A percentile compares a stretch with the other conserved stretches of the same genome.
phyloP scores from a whole-genome alignment of 2,797 vertebrate species.

The Danio kyathit region DNA sequence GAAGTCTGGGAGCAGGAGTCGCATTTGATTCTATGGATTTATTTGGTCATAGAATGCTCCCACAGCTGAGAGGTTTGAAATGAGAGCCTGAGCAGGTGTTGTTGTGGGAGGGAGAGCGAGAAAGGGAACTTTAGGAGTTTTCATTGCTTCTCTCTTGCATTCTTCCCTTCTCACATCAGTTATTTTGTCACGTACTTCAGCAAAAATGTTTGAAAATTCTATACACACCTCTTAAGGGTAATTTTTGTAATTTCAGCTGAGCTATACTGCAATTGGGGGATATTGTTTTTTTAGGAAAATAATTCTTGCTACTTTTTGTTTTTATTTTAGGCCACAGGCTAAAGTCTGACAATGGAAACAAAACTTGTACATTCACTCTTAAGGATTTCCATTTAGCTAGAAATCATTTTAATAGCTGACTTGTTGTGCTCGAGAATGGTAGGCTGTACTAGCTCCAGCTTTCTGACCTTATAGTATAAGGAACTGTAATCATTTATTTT shows the following conservation, averaged over 20 bases:
- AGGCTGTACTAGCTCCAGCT: too few relatives aligned
- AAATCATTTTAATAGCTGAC: background rate
- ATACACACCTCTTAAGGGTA: background rate
- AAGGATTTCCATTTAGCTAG: background rate
- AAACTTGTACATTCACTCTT: background rate
- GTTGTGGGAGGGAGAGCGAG: slow-evolving; percentile 48
- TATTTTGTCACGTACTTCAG: background rate
- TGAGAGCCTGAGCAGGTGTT: slow-evolving; percentile 60
- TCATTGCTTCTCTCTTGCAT: slow-evolving; percentile 44
- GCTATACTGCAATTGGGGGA: background rate
- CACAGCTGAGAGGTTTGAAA: slow-evolving; percentile 66
- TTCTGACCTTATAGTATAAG: background rate
- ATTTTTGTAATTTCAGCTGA: background rate
- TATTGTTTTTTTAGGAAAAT: background rate
- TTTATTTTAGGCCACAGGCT: background rate
- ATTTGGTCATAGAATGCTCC: slow-evolving; percentile 61
- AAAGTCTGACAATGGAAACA: background rate
- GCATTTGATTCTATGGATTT: slow-evolving; percentile 59
- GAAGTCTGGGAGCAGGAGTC: slow-evolving; percentile 51
- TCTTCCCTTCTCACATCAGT: slow-evolving; percentile 25
- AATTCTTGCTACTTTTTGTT: background rate
- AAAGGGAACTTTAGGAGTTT: slow-evolving; percentile 37
- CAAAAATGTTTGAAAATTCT: background rate
- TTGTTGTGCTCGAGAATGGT: background rate
- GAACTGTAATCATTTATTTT: background rate